These are phyloP conservation scores for Artibeus jamaicensis DNA, from an alignment of 2,797 vertebrate species.

Conservation along the genomic window DNA sequence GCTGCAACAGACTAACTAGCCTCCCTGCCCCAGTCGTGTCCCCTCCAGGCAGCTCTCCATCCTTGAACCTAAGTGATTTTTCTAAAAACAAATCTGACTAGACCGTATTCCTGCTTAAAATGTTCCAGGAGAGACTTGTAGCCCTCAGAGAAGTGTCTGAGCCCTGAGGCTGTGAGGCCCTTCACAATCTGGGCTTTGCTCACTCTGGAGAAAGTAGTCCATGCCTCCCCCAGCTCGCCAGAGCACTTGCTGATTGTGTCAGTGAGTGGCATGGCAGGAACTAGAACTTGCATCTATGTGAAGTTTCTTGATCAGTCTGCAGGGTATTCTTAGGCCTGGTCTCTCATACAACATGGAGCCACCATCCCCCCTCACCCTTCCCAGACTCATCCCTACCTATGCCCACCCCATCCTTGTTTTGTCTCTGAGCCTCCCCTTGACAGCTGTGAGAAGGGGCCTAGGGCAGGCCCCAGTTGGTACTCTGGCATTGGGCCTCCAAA, in stretches of 20 bases:
- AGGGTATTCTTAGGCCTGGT: background rate
- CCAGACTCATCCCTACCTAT: background rate
- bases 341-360: background rate
- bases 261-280: background rate
- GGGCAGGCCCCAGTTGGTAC: slow-evolving; percentile 50
- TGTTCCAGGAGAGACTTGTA: background rate
- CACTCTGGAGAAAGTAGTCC: background rate
- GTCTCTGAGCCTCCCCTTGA: slow-evolving; percentile 31
- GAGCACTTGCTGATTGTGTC: background rate
- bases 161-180: background rate
- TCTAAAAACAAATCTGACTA: background rate
- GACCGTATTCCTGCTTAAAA: background rate
- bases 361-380: background rate
- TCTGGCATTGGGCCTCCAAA: slow-evolving; percentile 49
- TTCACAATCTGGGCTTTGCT: too few relatives aligned
- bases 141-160: background rate
- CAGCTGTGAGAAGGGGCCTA: slow-evolving; percentile 63
- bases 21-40: background rate
- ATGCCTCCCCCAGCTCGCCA: background rate
- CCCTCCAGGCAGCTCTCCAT: background rate
- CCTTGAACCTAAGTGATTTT: background rate
- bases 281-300: background rate
- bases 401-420: background rate
- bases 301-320: background rate
- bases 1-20: background rate